Conservation (phyloP, 2,888 invertebrate genomes). For the Perdita meconis region DNA sequence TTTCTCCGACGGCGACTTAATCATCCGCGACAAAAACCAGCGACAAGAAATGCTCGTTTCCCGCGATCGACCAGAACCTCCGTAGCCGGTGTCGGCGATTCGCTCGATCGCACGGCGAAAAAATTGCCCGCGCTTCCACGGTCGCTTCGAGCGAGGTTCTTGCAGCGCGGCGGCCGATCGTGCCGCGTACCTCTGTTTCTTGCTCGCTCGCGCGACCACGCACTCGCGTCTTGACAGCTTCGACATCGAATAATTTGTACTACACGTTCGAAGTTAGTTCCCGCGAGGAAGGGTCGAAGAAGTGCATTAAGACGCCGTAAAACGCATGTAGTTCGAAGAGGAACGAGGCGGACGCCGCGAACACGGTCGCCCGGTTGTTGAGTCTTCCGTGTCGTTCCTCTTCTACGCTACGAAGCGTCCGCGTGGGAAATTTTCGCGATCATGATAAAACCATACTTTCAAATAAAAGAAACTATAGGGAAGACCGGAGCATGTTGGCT, state of each 20-base stretch:
- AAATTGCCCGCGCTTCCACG: slow-evolving; percentile 53
- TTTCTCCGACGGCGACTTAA: slow-evolving; percentile 1
- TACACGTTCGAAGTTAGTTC: background rate
- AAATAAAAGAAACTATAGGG: too few species aligned
- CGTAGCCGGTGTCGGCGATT: slow-evolving; percentile 20
- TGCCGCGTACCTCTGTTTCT: slow-evolving; percentile 36
- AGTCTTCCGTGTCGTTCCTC: background rate
- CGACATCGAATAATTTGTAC: slow-evolving; percentile 57
- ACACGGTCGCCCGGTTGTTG: background rate
- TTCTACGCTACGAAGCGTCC: background rate
- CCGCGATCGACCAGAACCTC: slow-evolving; percentile 3
- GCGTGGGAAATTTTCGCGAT: background rate
- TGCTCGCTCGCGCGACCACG: slow-evolving; percentile 30
- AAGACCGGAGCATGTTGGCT: too few species aligned
- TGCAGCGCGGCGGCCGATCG: slow-evolving; percentile 27
- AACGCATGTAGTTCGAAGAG: slow-evolving; percentile 19
- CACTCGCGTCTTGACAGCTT: slow-evolving; percentile 29
- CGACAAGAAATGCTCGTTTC: slow-evolving; percentile 19
- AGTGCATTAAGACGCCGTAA: slow-evolving; percentile 14
- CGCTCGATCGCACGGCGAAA: slow-evolving; percentile 31
- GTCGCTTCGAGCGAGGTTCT: slow-evolving; percentile 48
- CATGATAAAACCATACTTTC: too few species aligned
- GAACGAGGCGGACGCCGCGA: slow-evolving; percentile 3
- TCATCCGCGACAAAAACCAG: slow-evolving; percentile 16
- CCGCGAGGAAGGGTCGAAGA: slow-evolving; percentile 3